These are phyloP conservation scores for Phragmatobia fuliginosa DNA, from an alignment of 2,888 invertebrate species.

Conservation along the genomic window DNA sequence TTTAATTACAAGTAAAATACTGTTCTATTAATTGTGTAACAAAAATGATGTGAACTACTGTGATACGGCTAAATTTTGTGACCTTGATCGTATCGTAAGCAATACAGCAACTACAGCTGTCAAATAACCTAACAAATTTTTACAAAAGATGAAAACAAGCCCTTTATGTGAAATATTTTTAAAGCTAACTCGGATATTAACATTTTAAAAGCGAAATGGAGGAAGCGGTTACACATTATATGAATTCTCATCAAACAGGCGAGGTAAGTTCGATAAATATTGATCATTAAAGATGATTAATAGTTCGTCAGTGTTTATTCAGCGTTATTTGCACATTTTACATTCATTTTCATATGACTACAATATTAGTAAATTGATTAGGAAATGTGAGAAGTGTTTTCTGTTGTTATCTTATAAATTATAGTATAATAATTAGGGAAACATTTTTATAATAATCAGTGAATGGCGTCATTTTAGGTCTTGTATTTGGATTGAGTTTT, in stretches of 20 bases:
- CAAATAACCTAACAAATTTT: conserved; percentile 54
- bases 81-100: conserved; percentile 54
- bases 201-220: conserved; percentile 75
- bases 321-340: conserved; percentile 1
- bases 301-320: conserved; percentile 1
- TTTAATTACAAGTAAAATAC: not conserved
- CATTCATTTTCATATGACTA: not conserved
- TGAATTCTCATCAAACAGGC: conserved; percentile 73
- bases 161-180: conserved; percentile 47
- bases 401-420: not conserved
- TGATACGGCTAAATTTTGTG: conserved; percentile 36
- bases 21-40: not conserved
- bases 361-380: not conserved
- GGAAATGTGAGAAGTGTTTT: not conserved
- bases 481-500: not conserved
- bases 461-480: not conserved
- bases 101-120: conserved; percentile 58
- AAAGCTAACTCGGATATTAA: conserved; percentile 61
- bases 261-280: conserved; percentile 61
- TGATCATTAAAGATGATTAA: not conserved
- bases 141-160: conserved; percentile 45
- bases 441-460: too few relatives aligned
- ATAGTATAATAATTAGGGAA: too few relatives aligned
- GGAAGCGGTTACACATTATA: conserved; percentile 80
- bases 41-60: not conserved